phyloP scores from a whole-genome alignment of 1,140 invertebrate genomes.

The Venturia canescens region DNA sequence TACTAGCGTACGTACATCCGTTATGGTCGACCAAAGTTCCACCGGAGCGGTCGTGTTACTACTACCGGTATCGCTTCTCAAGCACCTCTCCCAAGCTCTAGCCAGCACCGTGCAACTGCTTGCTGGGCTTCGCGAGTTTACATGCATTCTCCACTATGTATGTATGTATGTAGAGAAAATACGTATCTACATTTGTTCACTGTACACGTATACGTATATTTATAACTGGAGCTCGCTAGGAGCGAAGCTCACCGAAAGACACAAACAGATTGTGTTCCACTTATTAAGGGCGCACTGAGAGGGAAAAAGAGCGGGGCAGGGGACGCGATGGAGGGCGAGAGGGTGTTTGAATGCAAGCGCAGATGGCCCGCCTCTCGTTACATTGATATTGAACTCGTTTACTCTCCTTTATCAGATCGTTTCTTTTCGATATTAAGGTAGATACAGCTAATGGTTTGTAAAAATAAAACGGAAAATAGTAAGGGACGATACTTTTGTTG shows the following conservation, averaged over 20 bases:
- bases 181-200: background rate
- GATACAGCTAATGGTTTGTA: no score
- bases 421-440: no score
- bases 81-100: conserved; percentile 13
- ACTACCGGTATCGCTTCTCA: conserved; percentile 51
- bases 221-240: background rate
- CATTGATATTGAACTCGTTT: background rate
- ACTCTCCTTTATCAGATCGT: background rate
- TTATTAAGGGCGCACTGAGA: conserved; percentile 22
- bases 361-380: background rate
- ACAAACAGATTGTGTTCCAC: conserved; percentile 41
- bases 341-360: background rate
- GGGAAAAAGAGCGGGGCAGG: background rate
- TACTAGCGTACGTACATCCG: conserved; percentile 50
- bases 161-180: background rate
- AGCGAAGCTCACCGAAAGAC: conserved; percentile 1
- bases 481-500: no score
- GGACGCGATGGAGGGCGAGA: background rate
- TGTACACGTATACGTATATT: background rate
- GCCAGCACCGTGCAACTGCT: conserved; percentile 2
- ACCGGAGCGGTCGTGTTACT: conserved; percentile 53
- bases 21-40: conserved; percentile 58
- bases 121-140: conserved; percentile 25
- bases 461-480: no score
- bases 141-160: background rate